These are phyloP conservation scores for Alca torda DNA, from an alignment of 2,797 vertebrate genomes.

Conservation along the genomic window DNA sequence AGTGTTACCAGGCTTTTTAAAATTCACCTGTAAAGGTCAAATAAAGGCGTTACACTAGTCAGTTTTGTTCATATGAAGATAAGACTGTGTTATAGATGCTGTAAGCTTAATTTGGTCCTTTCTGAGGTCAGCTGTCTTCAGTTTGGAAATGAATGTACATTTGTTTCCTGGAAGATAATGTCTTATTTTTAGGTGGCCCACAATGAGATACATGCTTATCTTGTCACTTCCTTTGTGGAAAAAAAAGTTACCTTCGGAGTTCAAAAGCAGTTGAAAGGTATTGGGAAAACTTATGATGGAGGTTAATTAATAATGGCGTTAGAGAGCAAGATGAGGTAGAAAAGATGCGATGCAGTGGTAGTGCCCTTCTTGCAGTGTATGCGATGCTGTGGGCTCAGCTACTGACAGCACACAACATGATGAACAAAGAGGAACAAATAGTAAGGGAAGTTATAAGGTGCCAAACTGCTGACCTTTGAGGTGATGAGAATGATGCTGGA, in stretches of 20 bases:
- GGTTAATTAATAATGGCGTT: not conserved
- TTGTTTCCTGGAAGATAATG: not conserved
- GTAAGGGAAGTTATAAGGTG: not conserved
- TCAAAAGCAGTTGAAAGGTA: not conserved
- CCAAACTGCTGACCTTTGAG: not conserved
- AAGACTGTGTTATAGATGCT: not conserved
- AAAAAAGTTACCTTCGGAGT: not conserved
- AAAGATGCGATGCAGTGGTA: not conserved
- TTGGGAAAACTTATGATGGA: not conserved
- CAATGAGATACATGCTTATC: not conserved
- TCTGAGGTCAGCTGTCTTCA: not conserved
- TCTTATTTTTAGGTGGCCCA: not conserved
- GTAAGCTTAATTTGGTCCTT: not conserved
- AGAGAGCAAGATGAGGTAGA: not conserved
- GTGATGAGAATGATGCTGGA: not conserved
- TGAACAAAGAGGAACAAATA: not conserved
- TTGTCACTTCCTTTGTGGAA: not conserved
- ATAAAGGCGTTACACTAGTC: not conserved
- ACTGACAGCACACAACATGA: not conserved
- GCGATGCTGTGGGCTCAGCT: not conserved
- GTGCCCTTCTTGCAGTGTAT: not conserved
- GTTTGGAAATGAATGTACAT: not conserved
- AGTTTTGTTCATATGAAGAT: not conserved
- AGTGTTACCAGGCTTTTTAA: not conserved
- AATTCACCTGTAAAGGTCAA: not conserved